Conservation (phyloP, 2,888 invertebrate species). For the Apamea epomidion region DNA sequence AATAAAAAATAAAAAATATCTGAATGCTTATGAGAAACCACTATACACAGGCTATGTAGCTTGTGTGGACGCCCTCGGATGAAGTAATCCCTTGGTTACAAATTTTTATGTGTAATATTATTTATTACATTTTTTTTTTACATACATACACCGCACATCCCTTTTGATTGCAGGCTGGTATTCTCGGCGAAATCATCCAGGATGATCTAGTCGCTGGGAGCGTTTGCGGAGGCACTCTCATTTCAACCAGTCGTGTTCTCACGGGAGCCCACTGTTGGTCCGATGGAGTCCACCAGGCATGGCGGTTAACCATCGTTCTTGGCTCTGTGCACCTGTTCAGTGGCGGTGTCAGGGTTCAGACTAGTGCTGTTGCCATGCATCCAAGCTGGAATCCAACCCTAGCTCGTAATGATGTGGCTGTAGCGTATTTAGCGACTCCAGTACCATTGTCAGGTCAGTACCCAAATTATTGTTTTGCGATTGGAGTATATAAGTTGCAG, state of each 20-base stretch:
- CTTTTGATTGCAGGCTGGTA: slow-evolving; percentile 35
- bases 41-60: neutral
- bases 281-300: slow-evolving; percentile 76
- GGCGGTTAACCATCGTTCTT: slow-evolving; percentile 75
- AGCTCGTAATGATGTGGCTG: slow-evolving; percentile 75
- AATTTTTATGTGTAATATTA: too few species aligned
- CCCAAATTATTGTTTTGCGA: neutral
- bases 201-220: neutral
- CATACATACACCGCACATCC: neutral
- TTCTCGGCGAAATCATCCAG: slow-evolving; percentile 15
- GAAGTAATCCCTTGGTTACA: neutral
- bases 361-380: slow-evolving; percentile 71
- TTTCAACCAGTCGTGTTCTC: slow-evolving; percentile 69
- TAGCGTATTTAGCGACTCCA: slow-evolving; percentile 71
- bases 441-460: slow-evolving; percentile 71
- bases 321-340: slow-evolving; percentile 73
- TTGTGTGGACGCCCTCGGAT: neutral
- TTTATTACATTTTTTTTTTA: too few species aligned
- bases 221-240: slow-evolving; percentile 76
- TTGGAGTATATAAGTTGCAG: neutral
- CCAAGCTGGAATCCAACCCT: slow-evolving; percentile 72
- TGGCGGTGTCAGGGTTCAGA: slow-evolving; percentile 75
- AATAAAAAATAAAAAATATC: neutral
- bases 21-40: neutral
- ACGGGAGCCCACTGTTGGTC: slow-evolving; percentile 83